phyloP scores from a whole-genome alignment of 2,888 invertebrate genomes.

The Carabus problematicus region DNA sequence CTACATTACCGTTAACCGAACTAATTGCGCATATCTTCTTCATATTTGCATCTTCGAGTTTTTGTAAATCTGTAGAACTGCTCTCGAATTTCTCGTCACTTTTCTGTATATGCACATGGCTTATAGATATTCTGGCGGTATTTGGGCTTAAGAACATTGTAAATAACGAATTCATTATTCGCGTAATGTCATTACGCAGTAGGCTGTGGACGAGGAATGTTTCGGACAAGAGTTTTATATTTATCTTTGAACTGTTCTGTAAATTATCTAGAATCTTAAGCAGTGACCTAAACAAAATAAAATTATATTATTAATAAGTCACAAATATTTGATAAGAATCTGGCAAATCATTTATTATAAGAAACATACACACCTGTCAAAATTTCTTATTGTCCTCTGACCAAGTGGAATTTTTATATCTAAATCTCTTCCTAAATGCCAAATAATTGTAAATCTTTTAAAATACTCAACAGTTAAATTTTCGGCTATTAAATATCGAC shows the following conservation, averaged over 20 bases:
- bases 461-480: slow-evolving; percentile 65
- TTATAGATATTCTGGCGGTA: slow-evolving; percentile 82
- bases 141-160: slow-evolving; percentile 78
- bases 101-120: slow-evolving; percentile 71
- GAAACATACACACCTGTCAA: slow-evolving; percentile 64
- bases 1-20: slow-evolving; percentile 80
- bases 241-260: slow-evolving; percentile 64
- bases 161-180: slow-evolving; percentile 79
- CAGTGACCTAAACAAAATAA: slow-evolving; percentile 68
- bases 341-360: slow-evolving; percentile 12
- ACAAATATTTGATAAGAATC: slow-evolving; percentile 5
- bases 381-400: slow-evolving; percentile 61
- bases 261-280: slow-evolving; percentile 77
- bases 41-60: slow-evolving; percentile 53
- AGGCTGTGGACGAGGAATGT: slow-evolving; percentile 79
- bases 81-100: slow-evolving; percentile 58
- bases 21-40: slow-evolving; percentile 82
- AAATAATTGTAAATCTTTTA: slow-evolving; percentile 71
- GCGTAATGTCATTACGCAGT: slow-evolving; percentile 76
- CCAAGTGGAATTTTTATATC: slow-evolving; percentile 60
- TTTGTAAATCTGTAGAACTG: slow-evolving; percentile 50
- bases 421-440: slow-evolving; percentile 79
- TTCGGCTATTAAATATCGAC: slow-evolving; percentile 59
- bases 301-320: slow-evolving; percentile 25
- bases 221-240: slow-evolving; percentile 70